phyloP scores from a whole-genome alignment of 2,797 vertebrate genomes.

The Petrocephalus schoutedeni region DNA sequence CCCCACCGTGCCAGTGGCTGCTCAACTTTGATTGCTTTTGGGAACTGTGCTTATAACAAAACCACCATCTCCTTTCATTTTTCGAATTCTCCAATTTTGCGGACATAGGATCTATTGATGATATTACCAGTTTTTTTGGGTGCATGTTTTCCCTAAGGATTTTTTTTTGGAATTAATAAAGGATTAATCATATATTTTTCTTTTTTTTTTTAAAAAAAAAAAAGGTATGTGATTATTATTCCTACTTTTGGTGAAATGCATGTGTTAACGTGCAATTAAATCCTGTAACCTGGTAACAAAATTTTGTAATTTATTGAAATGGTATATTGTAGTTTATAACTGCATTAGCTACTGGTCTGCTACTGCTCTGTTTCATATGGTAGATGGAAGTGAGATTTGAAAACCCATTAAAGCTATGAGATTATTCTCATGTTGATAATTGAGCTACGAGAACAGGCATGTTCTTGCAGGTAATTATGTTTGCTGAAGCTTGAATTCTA shows the following conservation, averaged over 20 bases:
- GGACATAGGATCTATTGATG: slow-evolving; percentile 42
- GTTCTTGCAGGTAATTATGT: neutral
- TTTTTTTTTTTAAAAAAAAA: neutral
- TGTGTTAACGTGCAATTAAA: neutral
- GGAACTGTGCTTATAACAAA: slow-evolving; percentile 41
- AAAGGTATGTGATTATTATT: slow-evolving; percentile 39
- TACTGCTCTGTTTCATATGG: neutral
- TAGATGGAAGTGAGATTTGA: neutral
- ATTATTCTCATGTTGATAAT: neutral
- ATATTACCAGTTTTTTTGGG: slow-evolving; percentile 43
- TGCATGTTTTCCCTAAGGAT: slow-evolving; percentile 30
- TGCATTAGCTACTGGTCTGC: neutral
- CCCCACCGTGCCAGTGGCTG: slow-evolving; percentile 64
- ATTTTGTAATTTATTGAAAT: neutral
- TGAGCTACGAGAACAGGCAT: neutral
- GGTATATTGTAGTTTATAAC: neutral
- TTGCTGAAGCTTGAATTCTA: neutral
- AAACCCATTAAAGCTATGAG: neutral
- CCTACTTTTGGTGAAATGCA: neutral
- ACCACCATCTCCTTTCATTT: slow-evolving; percentile 47
- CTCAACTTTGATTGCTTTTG: slow-evolving; percentile 54
- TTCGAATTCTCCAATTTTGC: slow-evolving; percentile 32
- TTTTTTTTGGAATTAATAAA: slow-evolving; percentile 33
- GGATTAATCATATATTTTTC: slow-evolving; percentile 18
- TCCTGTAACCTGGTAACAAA: neutral